Base-by-base conservation (phyloP, 2,888 invertebrate species). In the Theretra japonica region DNA sequence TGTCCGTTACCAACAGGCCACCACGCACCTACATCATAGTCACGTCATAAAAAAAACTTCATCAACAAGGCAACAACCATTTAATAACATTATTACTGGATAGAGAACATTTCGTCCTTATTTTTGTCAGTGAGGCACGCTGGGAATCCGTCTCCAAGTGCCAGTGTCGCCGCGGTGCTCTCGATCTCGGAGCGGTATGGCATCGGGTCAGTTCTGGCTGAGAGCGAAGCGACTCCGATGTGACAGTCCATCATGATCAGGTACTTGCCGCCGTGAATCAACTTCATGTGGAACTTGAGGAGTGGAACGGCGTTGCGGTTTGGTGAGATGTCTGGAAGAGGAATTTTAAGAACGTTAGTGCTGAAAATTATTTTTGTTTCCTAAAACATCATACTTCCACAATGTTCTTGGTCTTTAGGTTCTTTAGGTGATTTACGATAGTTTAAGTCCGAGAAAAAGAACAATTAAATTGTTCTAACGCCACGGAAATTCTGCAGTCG, bases 201-300 rank as follows among this genome's bases (percentile, higher is more conserved):
- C 0, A 77, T 70, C 0, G 72, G 72, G 2, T 81, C 75, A 4
- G 73, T 65, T 1, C 82, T 76, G 0, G 80, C 80, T 4, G 82
- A 79, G 4, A 90, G 75, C 0, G 86, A 82, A 0, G 80, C 78
- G n/a, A 85, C 82, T 0, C 88, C 89, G 0, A 85, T 79, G 30
- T 77, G 78, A 69, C 93, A 93, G 74, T 93, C 92, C 74, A 86
- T 80, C 80, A 91, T 81, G 57, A 93, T 73, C 1, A 93, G 80
- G 70, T 82, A 93, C 70, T 83, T 84, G 0, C 88, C 89, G 0
- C 83, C 76, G 0, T 81, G 73, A 0, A 90, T 21, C 15, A 92
- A 70, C 70, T 91, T 92, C 72, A 93, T 73, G 57, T 87, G 86
- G 73, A 91, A 90, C 68, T 85, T 88, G 5, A 90, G 79, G 0